These are phyloP conservation scores for Ptychoptera contaminata DNA, from an alignment of 2,888 invertebrate genomes.

Conservation along the genomic window DNA sequence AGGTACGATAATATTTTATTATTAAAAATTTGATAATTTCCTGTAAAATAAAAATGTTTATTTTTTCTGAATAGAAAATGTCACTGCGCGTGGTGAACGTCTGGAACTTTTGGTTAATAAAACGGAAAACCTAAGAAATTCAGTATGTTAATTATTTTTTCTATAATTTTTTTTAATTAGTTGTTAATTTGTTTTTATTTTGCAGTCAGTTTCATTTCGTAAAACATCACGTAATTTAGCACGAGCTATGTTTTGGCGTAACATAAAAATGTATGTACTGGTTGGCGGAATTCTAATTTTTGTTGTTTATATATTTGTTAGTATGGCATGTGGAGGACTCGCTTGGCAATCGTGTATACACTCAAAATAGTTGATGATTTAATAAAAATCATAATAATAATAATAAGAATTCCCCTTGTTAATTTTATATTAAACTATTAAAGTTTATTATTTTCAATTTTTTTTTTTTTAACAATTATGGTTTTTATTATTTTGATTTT, in stretches of 20 bases:
- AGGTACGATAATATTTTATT: conserved; percentile 37
- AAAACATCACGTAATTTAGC: conserved; percentile 73
- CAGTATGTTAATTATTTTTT: conserved; percentile 44
- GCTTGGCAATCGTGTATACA: conserved; percentile 57
- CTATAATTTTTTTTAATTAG: conserved; percentile 9
- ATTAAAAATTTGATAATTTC: conserved; percentile 4
- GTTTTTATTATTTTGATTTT: no score
- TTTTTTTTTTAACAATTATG: no score
- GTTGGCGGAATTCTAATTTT: conserved; percentile 48
- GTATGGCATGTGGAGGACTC: conserved; percentile 75
- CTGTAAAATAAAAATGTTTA: conserved; percentile 8
- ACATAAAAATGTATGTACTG: conserved; percentile 70
- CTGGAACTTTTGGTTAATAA: conserved; percentile 83
- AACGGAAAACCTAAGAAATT: conserved; percentile 75
- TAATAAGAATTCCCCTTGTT: no score
- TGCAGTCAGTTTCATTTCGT: conserved; percentile 76
- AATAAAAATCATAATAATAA: not conserved
- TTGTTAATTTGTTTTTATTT: conserved; percentile 15
- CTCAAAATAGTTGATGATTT: conserved; percentile 4
- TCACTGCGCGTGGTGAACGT: conserved; percentile 79
- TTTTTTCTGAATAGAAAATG: conserved; percentile 45
- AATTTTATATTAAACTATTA: no score
- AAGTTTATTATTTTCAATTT: no score
- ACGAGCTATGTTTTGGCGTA: conserved; percentile 85
- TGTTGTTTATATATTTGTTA: conserved; percentile 69